A percentile compares a stretch with the other conserved stretches of the same genome.
phyloP scores from a whole-genome alignment of 1,140 invertebrate species.

The Rhagoletis pomonella region DNA sequence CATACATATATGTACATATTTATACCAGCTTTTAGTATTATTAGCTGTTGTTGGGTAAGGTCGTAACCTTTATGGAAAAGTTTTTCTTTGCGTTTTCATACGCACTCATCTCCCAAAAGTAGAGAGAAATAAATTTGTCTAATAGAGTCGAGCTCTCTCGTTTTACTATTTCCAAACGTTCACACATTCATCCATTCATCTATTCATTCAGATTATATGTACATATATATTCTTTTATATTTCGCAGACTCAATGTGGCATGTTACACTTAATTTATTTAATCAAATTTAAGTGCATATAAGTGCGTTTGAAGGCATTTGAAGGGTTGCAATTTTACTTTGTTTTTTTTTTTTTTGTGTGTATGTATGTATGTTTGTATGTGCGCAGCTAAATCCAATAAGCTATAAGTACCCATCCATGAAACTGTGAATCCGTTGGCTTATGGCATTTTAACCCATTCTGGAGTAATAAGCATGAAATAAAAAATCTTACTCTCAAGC shows the following conservation, averaged over 20 bases:
- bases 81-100: no score
- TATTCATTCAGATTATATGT: neutral
- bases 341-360: neutral
- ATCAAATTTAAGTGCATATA: constrained; percentile 36
- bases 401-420: constrained; percentile 3
- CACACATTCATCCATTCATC: neutral
- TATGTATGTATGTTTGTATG: neutral
- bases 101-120: neutral
- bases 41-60: neutral
- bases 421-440: neutral
- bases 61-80: neutral
- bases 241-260: constrained; percentile 15
- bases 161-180: neutral
- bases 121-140: neutral
- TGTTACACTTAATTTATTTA: constrained; percentile 51
- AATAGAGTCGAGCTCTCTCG: neutral
- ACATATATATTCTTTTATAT: neutral
- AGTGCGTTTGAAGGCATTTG: neutral
- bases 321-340: constrained; percentile 35
- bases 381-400: constrained; percentile 11
- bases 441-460: neutral
- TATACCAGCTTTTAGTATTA: neutral
- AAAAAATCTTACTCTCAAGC: neutral
- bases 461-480: neutral
- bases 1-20: neutral